Evolutionary conservation across 2,888 invertebrate genomes (phyloP).

Genomic region (Pilophorus perplexus): DNA sequence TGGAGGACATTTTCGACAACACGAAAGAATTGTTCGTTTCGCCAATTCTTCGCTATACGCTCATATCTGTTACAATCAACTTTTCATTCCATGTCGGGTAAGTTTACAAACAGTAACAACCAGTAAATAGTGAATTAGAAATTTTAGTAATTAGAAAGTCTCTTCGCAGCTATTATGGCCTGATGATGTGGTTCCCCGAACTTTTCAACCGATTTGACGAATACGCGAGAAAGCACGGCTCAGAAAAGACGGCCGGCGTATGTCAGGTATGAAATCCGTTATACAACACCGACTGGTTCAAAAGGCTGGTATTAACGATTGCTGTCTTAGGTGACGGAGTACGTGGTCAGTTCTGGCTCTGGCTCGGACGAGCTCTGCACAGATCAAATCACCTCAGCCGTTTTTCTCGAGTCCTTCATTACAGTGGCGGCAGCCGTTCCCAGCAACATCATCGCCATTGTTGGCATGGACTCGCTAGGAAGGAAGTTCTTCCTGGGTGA

Average conservation of each 20-base stretch:
- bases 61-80: constrained; percentile 83
- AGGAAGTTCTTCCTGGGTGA: constrained; percentile 78
- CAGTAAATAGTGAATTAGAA: background rate
- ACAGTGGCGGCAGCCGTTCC: constrained; percentile 83
- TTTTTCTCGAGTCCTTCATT: constrained; percentile 82
- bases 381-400: constrained; percentile 70
- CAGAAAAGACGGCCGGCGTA: constrained; percentile 35
- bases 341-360: constrained; percentile 67
- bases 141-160: background rate
- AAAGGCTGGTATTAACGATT: too few species aligned
- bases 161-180: constrained; percentile 74
- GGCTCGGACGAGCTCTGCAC: constrained; percentile 63
- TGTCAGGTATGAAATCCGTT: constrained; percentile 21
- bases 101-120: constrained; percentile 49
- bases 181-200: constrained; percentile 98
- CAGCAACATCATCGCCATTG: constrained; percentile 76
- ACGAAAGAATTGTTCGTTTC: constrained; percentile 76
- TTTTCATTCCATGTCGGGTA: constrained; percentile 91
- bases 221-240: constrained; percentile 59
- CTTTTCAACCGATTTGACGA: constrained; percentile 87
- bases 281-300: background rate
- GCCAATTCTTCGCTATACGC: constrained; percentile 77
- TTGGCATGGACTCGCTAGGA: constrained; percentile 81
- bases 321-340: constrained; percentile 78
- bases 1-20: constrained; percentile 74